These are phyloP conservation scores for Monoplex corrugatus DNA, from an alignment of 2,888 invertebrate genomes.

Conservation along the genomic window DNA sequence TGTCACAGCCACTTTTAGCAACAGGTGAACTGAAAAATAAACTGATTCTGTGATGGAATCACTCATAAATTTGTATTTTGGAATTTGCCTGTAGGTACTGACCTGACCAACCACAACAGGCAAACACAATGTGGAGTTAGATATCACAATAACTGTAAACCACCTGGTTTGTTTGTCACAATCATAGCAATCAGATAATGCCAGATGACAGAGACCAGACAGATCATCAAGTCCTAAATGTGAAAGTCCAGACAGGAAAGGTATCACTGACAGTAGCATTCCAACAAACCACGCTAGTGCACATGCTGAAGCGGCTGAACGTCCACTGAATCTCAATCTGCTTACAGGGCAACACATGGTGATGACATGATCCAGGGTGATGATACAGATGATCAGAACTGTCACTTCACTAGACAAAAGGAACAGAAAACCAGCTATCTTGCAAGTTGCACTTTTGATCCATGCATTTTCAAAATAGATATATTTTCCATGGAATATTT, in stretches of 20 bases:
- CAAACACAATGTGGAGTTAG: neutral
- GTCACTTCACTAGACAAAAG: neutral
- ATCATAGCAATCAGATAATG: neutral
- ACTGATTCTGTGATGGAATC: neutral
- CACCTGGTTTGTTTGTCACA: neutral
- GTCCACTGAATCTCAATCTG: neutral
- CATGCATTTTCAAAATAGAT: neutral
- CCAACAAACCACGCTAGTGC: neutral
- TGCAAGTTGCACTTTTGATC: neutral
- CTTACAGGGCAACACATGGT: neutral
- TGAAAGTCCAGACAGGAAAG: neutral
- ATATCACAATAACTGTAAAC: neutral
- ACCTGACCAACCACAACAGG: neutral
- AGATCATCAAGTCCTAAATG: neutral
- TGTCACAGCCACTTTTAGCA: neutral
- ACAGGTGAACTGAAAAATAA: neutral
- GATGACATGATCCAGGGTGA: neutral
- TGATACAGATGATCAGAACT: neutral
- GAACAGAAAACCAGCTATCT: neutral
- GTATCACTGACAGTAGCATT: neutral
- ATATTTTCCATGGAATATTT: neutral
- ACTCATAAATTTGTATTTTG: neutral
- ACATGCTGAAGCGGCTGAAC: neutral
- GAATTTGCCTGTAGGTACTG: neutral
- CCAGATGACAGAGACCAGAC: slow-evolving; percentile 23